Percentiles rank a stretch among this genome's conserved stretches.
phyloP scores from a whole-genome alignment of 2,888 invertebrate species.

The Caenorhabditis panamensis region DNA sequence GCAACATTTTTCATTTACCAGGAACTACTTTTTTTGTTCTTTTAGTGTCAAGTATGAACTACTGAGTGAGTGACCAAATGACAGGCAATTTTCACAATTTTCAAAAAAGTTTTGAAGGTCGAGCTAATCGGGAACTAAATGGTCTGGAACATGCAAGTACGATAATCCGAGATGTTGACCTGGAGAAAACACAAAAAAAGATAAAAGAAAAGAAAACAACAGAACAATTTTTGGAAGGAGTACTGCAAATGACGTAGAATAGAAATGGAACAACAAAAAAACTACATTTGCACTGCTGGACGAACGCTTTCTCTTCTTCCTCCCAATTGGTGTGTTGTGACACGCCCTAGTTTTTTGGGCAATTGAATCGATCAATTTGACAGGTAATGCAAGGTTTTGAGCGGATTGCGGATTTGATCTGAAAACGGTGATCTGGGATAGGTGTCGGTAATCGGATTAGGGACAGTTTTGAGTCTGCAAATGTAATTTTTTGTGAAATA shows the following conservation, averaged over 20 bases:
- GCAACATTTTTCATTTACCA: constrained; percentile 23
- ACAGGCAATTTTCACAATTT: too few species aligned
- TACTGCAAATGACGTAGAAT: constrained; percentile 30
- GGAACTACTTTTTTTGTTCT: constrained; percentile 25
- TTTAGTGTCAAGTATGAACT: too few species aligned
- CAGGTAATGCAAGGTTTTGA: too few species aligned
- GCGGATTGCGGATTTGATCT: too few species aligned
- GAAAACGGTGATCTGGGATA: too few species aligned
- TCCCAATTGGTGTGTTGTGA: constrained; percentile 26
- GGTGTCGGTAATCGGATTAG: too few species aligned
- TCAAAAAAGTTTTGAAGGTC: too few species aligned
- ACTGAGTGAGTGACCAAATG: too few species aligned
- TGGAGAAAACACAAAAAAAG: constrained; percentile 9
- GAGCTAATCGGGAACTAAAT: too few species aligned
- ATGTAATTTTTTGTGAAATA: too few species aligned
- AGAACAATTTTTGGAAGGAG: constrained; percentile 37
- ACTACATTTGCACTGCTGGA: constrained; percentile 36
- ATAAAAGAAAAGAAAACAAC: constrained; percentile 1
- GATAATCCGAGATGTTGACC: too few species aligned
- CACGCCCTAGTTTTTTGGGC: constrained; percentile 4
- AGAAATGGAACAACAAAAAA: constrained; percentile 30
- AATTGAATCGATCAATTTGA: neutral
- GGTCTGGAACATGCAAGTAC: too few species aligned
- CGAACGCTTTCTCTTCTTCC: constrained; percentile 22
- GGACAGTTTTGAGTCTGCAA: neutral